These are phyloP conservation scores for Corythaeola cristata DNA, from an alignment of 2,113 vertebrate genomes.

Conservation along the genomic window DNA sequence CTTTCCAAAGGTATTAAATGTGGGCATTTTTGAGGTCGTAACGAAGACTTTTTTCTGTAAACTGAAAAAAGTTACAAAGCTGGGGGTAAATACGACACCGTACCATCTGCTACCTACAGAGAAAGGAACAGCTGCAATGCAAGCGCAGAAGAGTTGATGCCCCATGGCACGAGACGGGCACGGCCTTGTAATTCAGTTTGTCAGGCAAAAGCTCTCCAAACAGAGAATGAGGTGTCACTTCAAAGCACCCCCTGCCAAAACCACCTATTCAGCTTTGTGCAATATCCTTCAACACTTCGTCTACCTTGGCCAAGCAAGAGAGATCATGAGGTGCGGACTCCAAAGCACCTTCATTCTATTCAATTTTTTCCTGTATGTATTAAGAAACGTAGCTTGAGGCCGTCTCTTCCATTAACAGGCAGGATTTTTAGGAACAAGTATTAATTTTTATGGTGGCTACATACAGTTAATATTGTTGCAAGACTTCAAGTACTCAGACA, in stretches of 20 bases:
- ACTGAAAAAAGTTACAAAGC: neutral
- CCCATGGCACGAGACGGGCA: fast-evolving
- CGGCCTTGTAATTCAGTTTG: fast-evolving
- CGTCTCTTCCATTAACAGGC: neutral
- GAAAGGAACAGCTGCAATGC: neutral
- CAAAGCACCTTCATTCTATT: neutral
- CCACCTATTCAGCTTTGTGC: neutral
- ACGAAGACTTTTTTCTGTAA: neutral
- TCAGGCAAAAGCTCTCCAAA: neutral
- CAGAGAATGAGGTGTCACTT: neutral
- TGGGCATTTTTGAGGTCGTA: neutral
- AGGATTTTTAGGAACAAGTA: neutral
- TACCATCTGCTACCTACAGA: neutral
- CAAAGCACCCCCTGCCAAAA: neutral
- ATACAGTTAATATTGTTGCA: neutral
- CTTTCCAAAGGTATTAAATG: neutral
- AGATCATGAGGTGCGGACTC: neutral
- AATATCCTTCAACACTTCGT: neutral
- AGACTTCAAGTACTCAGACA: neutral
- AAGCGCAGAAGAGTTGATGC: fast-evolving
- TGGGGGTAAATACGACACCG: neutral
- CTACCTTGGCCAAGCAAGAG: neutral
- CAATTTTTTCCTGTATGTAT: neutral
- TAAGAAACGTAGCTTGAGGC: neutral
- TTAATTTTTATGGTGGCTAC: neutral